Base-by-base conservation (phyloP, 2,888 invertebrate genomes). In the Stenolophus ochropezus region DNA sequence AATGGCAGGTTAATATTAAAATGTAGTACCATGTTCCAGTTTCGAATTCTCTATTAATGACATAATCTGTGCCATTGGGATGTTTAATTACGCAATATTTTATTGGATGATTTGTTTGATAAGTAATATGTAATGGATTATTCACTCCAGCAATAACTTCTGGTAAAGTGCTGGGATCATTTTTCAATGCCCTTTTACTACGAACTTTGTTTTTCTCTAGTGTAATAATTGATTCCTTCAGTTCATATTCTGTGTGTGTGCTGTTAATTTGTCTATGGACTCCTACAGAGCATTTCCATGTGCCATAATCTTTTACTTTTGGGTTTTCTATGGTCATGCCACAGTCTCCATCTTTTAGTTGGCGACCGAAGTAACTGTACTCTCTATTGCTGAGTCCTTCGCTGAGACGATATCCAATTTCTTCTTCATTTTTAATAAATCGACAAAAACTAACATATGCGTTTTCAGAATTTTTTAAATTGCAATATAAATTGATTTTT, bases 251-350 rank as follows among this genome's bases (percentile, higher is more conserved):
- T 6, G 73, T 25, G 23, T 74, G 56, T 4, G 74, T 77, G 25
- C 75, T 65, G 21, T 71, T 33, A 27, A 69, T 11, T 33, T 6
- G n/a, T 69, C 80, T 86, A 18, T 87, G 87, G 0, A 90, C 86
- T 0, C 91, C 91, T 1, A 91, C 87, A 0, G 90, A 90, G 81
- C 91, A 91, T 4, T 90, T 87, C 91, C 91, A 91, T 1, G 89
- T 88, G 0, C 88, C 88, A 74, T 87, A 90, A 84, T 91, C 91
- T 0, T 85, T 82, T 0, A 83, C 65, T 0, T 86, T 86, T 0
- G 90, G 90, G 0, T 83, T 83, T 83, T 90, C 90, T 79, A 91
- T 89, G 0, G 91, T 90, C 83, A 91, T 86, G 0, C 91, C 91
- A 83, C 91, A 91, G 4, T 91, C 88, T 6, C 88, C 88, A 0